Conservation (phyloP, 2,888 invertebrate genomes). For the Slavum lentiscoides region DNA sequence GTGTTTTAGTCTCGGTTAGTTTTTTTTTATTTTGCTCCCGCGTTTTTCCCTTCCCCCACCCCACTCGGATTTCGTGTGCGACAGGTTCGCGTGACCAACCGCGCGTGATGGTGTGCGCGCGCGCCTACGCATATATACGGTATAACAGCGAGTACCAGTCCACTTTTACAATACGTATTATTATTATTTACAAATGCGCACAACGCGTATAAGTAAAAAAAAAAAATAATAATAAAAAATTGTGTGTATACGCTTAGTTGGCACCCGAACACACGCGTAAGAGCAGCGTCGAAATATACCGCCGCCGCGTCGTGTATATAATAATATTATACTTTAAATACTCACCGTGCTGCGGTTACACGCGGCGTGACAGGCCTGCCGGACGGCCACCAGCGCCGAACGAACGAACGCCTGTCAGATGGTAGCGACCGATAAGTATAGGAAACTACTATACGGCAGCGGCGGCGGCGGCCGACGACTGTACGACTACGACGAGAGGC, state of each 20-base stretch:
- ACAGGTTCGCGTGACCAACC: not conserved
- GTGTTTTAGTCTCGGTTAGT: not conserved
- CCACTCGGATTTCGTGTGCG: not conserved
- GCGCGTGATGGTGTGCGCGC: no score
- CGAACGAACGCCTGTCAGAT: slow-evolving; percentile 49
- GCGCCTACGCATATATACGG: not conserved
- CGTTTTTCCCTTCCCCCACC: not conserved
- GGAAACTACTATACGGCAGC: slow-evolving; percentile 7
- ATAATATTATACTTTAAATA: no score
- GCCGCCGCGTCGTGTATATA: not conserved
- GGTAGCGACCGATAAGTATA: slow-evolving; percentile 35
- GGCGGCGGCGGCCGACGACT: slow-evolving; percentile 21
- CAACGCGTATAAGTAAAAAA: not conserved
- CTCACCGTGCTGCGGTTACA: not conserved
- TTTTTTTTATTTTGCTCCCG: not conserved
- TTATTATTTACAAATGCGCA: no score
- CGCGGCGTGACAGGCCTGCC: no score
- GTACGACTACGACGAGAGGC: not conserved
- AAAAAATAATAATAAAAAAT: no score
- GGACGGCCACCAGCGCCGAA: slow-evolving; percentile 39
- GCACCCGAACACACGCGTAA: slow-evolving; percentile 3
- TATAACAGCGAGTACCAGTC: not conserved
- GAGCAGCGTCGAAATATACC: slow-evolving; percentile 3
- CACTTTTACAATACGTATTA: no score
- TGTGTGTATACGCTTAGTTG: not conserved